Base-by-base conservation (phyloP, 2,113 vertebrate species). In the Lagopus leucura region DNA sequence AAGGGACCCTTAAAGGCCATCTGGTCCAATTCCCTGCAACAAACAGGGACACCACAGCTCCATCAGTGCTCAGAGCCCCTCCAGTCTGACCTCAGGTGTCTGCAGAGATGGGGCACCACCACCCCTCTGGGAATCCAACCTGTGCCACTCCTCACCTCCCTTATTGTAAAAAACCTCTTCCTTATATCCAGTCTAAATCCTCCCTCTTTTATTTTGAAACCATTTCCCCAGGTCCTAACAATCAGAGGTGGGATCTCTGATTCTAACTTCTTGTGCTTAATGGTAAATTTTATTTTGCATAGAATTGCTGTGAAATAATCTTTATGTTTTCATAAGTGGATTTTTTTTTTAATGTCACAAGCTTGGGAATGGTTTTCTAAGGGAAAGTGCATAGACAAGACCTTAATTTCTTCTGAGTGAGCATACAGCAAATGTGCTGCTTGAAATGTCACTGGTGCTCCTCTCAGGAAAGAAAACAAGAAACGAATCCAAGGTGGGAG, bases 171-270 rank as follows among this genome's bases (percentile, higher is more conserved):
- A 52, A 52, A 52, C 50, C 13, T 52, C 50, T 52, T 52, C 50
- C 50, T 52, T 52, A 27, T 15, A 52, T 52, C 25, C 50, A 27
- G 5, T 52, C 25, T 27, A 15, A 52, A 52, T 27, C 50, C 28
- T 13, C 13, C 50, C 13, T 52, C 50, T 52, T 52, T 52, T 52
- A 27, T 52, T 52, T 52, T 52, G 50, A 52, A 52, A 8, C 50
- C 50, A 24, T 52, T 52, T 52, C 13, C 50, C 50, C 8, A 7
- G 15, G 50, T 52, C 25, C 50, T 27, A 52, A 15, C 50, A 52
- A 15, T 52, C 88, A 76, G 94, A 87, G 89, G 75, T 92, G 86
- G 76, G 74, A 95, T 92, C 92, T 95, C 83, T 90, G 90, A 94
- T 93, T 73, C 64, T 55, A 87, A 71, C 43, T 66, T 90, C 66